A percentile compares a stretch with the other conserved stretches of the same genome.
Conservation (phyloP, 2,888 invertebrate genomes). For the Baronia brevicornis region DNA sequence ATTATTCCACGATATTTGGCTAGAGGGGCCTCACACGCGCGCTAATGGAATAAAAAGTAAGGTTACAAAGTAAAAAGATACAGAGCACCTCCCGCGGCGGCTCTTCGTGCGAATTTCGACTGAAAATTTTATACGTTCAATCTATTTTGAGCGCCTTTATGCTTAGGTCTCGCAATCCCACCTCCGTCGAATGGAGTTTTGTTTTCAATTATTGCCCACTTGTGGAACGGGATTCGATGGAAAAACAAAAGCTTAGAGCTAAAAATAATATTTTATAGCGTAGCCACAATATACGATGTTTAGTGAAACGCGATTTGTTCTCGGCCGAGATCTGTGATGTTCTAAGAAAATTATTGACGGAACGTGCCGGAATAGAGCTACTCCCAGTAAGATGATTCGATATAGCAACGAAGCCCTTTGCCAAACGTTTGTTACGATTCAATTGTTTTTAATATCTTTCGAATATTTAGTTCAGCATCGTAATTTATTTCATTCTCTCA, state of each 20-base stretch:
- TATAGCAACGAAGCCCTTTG: slow-evolving; percentile 37
- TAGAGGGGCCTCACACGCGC: slow-evolving; percentile 69
- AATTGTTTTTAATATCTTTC: slow-evolving; percentile 37
- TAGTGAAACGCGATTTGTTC: slow-evolving; percentile 69
- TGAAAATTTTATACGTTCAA: slow-evolving; percentile 76
- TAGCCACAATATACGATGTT: slow-evolving; percentile 68
- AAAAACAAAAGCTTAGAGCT: slow-evolving; percentile 65
- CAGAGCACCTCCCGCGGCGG: slow-evolving; percentile 68
- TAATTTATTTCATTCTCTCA: slow-evolving; percentile 29
- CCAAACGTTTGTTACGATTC: slow-evolving; percentile 34
- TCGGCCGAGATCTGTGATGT: slow-evolving; percentile 64
- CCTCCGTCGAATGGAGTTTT: slow-evolving; percentile 68
- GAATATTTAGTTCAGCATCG: slow-evolving; percentile 21
- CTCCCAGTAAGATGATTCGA: slow-evolving; percentile 36
- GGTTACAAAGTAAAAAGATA: slow-evolving; percentile 75
- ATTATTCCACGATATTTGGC: slow-evolving; percentile 73
- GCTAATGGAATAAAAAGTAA: slow-evolving; percentile 76
- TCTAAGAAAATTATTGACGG: slow-evolving; percentile 70
- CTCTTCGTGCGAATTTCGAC: slow-evolving; percentile 70
- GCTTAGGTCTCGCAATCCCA: slow-evolving; percentile 67
- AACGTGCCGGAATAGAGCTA: slow-evolving; percentile 62
- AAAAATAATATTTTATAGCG: slow-evolving; percentile 73
- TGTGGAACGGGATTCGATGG: slow-evolving; percentile 69
- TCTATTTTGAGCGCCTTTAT: slow-evolving; percentile 73
- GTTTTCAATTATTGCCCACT: slow-evolving; percentile 76